These are phyloP conservation scores for Tapirus indicus DNA, from an alignment of 2,797 vertebrate species.

Conservation along the genomic window DNA sequence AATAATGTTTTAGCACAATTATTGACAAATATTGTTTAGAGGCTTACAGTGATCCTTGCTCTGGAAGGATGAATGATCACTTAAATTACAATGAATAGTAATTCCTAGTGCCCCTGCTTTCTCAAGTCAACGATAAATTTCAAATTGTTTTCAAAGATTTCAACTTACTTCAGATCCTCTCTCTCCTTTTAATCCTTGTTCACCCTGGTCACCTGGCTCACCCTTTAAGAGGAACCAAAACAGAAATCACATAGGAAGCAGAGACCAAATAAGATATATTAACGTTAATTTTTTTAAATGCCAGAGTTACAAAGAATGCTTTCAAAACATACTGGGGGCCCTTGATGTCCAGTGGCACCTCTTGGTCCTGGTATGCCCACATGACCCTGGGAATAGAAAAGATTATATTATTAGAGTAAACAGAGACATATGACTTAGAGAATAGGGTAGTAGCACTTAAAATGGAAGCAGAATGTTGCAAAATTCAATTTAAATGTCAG, in stretches of 20 bases:
- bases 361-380: slow-evolving; percentile 91
- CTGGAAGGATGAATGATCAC: background rate
- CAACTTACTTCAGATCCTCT: slow-evolving; percentile 91
- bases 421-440: background rate
- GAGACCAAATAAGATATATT: slow-evolving; percentile 38
- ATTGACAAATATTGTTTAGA: background rate
- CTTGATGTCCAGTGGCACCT: slow-evolving; percentile 94
- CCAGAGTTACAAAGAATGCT: slow-evolving; percentile 58
- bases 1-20: background rate
- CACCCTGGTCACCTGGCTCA: slow-evolving; percentile 90
- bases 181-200: slow-evolving; percentile 93
- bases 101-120: background rate
- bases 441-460: background rate
- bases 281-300: slow-evolving; percentile 34
- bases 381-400: slow-evolving; percentile 91
- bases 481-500: slow-evolving; percentile 42
- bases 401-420: background rate
- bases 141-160: slow-evolving; percentile 52
- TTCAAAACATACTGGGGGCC: slow-evolving; percentile 92
- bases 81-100: background rate
- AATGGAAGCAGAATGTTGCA: slow-evolving; percentile 25
- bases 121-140: background rate
- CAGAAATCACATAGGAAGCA: slow-evolving; percentile 54
- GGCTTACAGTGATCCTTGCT: background rate
- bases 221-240: slow-evolving; percentile 89